Base-by-base conservation (phyloP, 2,113 vertebrate species). In the Amblyornis subalaris region DNA sequence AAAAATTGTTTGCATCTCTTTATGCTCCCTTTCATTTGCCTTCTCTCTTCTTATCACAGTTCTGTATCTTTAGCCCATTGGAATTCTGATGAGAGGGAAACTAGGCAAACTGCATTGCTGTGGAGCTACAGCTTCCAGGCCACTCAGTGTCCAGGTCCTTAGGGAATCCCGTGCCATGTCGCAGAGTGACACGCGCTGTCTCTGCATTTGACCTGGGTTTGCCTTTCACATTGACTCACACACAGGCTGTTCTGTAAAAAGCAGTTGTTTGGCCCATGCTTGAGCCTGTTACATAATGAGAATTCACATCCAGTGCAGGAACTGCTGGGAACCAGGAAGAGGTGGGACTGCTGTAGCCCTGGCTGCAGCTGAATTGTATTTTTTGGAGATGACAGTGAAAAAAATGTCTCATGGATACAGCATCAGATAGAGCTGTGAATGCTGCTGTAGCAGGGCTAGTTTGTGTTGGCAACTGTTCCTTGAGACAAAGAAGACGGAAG, bases 181-280 rank as follows among this genome's bases (percentile, higher is more conserved):
- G 31, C 36, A 42, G 17, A 33, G 12, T 38, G 40, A 73, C 71
- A 72, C 1, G 0, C 0, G 0, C 38, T 66, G 9, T 45, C 62
- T 61, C 62, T 72, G n/a, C 4, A 1, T 66, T 65, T 57, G 33
- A 54, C 60, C 42, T 24, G 22, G 23, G 33, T 61, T 83, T 83
- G 36, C 28, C 40, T 84, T 81, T 61, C 2, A 0, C 15, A 8
- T 60, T 75, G 51, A 58, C 29, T 58, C 19, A 21, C n/a, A n/a
- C 22, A 25, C 24, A 35, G 19, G 12, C 45, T 76, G 9, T 2
- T 79, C 72, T 42, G 67, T 54, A 73, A 79, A 90, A 77, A 54
- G 22, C 33, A 42, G 13, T 29, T 26, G 13, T 70, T 65, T 80
- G 64, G 72, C 35, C 8, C 23, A 10, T 0, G 2, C 12, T 35